A percentile compares a stretch with the other conserved stretches of the same genome.
These are phyloP conservation scores for Argyrosomus regius DNA, from an alignment of 2,797 vertebrate genomes.

Conservation along the genomic window DNA sequence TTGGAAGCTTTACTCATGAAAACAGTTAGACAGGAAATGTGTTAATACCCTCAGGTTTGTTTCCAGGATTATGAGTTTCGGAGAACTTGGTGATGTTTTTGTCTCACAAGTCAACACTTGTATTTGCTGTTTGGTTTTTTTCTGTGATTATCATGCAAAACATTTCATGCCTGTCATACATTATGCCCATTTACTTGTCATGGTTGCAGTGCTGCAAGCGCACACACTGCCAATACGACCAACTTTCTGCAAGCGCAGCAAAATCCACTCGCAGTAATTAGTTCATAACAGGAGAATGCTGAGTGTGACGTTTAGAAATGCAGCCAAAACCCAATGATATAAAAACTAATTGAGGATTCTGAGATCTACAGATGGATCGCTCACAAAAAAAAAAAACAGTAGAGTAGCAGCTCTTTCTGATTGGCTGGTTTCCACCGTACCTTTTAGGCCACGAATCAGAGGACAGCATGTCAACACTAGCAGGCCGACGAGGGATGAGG, in stretches of 20 bases:
- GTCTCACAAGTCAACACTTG: constrained; percentile 32
- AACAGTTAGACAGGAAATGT: constrained; percentile 32
- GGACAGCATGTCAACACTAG: constrained; percentile 97
- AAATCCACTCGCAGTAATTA: constrained; percentile 1
- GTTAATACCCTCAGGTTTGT: constrained; percentile 16
- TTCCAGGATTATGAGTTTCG: constrained; percentile 19
- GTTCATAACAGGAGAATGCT: background rate
- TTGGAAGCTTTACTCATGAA: constrained; percentile 27
- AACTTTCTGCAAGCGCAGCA: background rate
- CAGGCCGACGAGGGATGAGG: constrained; percentile 96
- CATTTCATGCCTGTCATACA: constrained; percentile 79
- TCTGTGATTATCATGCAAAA: constrained; percentile 62
- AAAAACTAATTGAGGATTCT: background rate
- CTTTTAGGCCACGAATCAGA: constrained; percentile 96
- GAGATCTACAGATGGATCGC: constrained; percentile 18
- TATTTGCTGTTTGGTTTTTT: constrained; percentile 23
- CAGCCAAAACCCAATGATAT: constrained; percentile 3
- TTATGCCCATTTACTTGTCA: constrained; percentile 44
- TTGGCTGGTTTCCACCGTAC: constrained; percentile 84
- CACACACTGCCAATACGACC: background rate
- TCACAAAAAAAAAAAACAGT: constrained; percentile 4
- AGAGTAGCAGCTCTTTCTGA: constrained; percentile 75
- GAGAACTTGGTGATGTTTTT: constrained; percentile 22
- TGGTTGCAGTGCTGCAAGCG: constrained; percentile 13
- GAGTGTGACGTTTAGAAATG: constrained; percentile 27